phyloP scores from a whole-genome alignment of 1,140 invertebrate genomes.

The Listronotus oregonensis region DNA sequence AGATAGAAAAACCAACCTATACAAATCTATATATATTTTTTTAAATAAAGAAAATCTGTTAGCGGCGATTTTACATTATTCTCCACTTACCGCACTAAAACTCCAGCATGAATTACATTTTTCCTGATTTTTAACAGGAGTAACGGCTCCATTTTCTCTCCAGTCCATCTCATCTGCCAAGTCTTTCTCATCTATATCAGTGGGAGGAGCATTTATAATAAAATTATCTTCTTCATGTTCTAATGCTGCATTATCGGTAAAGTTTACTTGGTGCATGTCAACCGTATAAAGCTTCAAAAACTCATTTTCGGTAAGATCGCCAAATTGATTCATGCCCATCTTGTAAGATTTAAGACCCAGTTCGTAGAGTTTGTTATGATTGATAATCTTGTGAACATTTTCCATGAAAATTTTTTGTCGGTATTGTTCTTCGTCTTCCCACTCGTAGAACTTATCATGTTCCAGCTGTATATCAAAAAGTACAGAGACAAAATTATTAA shows the following conservation, averaged over 20 bases:
- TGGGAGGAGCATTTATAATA: not conserved
- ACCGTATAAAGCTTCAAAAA: conserved; percentile 75
- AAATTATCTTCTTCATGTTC: not conserved
- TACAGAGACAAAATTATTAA: too few species aligned
- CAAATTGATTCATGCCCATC: conserved; percentile 77
- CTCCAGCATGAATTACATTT: conserved; percentile 93
- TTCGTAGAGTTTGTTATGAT: conserved; percentile 75
- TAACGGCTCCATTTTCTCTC: conserved; percentile 84
- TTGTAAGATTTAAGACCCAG: conserved; percentile 67
- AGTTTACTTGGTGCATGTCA: conserved; percentile 60
- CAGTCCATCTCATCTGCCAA: conserved; percentile 82
- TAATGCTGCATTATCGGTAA: not conserved
- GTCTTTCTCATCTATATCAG: conserved; percentile 30
- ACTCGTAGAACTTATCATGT: not conserved
- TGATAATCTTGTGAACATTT: conserved; percentile 79
- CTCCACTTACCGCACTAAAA: conserved; percentile 73
- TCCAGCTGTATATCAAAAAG: not conserved
- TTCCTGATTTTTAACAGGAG: conserved; percentile 89
- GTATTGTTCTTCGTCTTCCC: conserved; percentile 70
- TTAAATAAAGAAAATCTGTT: not conserved
- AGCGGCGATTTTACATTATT: not conserved
- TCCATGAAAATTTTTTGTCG: conserved; percentile 86
- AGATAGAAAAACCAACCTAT: not conserved
- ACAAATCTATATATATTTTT: not conserved
- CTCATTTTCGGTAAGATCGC: conserved; percentile 83